phyloP scores from a whole-genome alignment of 2,888 invertebrate species.

The Andrena bucephala region DNA sequence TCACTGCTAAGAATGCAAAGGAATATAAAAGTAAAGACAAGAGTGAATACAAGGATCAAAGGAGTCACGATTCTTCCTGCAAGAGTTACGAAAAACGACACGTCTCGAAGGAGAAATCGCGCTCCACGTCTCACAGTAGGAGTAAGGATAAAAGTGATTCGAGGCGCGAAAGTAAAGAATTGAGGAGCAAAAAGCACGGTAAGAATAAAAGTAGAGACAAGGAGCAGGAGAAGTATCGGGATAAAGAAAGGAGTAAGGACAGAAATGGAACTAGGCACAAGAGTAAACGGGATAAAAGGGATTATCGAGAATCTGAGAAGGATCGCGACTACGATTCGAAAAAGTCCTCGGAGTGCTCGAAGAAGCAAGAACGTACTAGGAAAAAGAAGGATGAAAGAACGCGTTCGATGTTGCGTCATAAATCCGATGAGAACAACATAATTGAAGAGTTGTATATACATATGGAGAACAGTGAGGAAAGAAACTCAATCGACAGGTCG shows the following conservation, averaged over 20 bases:
- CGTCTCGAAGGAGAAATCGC: constrained; percentile 50
- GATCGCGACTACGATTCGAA: constrained; percentile 75
- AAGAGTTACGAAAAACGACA: constrained; percentile 49
- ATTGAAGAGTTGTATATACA: constrained; percentile 21
- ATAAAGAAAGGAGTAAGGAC: constrained; percentile 19
- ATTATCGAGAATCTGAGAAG: constrained; percentile 71
- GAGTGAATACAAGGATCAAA: constrained; percentile 46
- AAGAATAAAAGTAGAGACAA: constrained; percentile 51
- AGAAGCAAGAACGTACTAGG: constrained; percentile 77
- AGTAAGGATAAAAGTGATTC: constrained; percentile 36
- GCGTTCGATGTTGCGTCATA: constrained; percentile 75
- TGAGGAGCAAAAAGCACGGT: constrained; percentile 12
- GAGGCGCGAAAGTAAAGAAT: constrained; percentile 19
- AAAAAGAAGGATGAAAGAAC: constrained; percentile 46
- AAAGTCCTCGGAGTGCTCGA: constrained; percentile 74
- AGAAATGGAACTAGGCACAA: constrained; percentile 30
- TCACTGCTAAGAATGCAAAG: not conserved
- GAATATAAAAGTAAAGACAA: constrained; percentile 37
- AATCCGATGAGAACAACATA: constrained; percentile 66
- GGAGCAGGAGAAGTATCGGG: constrained; percentile 19
- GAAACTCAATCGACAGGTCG: constrained; percentile 68
- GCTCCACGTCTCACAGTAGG: constrained; percentile 49
- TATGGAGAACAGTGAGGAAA: constrained; percentile 71
- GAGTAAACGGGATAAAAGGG: constrained; percentile 59
- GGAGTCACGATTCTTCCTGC: constrained; percentile 58